These are phyloP conservation scores for Mythimna impura DNA, from an alignment of 2,888 invertebrate species.

Conservation along the genomic window DNA sequence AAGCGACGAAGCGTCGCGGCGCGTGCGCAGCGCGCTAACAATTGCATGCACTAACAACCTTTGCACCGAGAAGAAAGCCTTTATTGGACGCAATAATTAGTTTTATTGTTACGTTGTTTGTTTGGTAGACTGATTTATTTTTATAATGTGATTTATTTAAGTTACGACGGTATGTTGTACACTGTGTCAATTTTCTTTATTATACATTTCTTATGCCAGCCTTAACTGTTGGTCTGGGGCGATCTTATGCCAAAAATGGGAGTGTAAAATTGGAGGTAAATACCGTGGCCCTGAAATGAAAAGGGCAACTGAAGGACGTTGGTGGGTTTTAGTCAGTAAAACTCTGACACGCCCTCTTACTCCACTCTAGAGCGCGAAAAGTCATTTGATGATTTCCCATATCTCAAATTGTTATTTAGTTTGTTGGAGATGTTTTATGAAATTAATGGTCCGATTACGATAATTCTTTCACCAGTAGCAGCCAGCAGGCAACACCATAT, in stretches of 20 bases:
- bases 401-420: neutral
- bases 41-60: constrained; percentile 64
- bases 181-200: neutral
- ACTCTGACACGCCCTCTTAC: too few relatives aligned
- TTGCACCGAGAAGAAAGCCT: constrained; percentile 59
- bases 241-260: too few relatives aligned
- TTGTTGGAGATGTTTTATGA: neutral
- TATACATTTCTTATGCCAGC: too few relatives aligned
- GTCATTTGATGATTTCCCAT: too few relatives aligned
- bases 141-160: constrained; percentile 22
- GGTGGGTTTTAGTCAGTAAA: too few relatives aligned
- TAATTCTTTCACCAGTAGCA: neutral
- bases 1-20: constrained; percentile 56
- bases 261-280: too few relatives aligned
- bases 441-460: neutral
- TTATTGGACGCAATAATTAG: constrained; percentile 59
- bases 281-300: too few relatives aligned
- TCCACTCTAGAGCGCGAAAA: too few relatives aligned
- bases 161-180: too few relatives aligned
- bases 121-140: constrained; percentile 30
- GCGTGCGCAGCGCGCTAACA: constrained; percentile 56
- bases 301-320: too few relatives aligned
- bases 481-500: too few relatives aligned
- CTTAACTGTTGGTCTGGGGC: too few relatives aligned
- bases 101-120: constrained; percentile 56